Conservation (phyloP, 1,140 invertebrate species). For the Drosophila bifasciata region DNA sequence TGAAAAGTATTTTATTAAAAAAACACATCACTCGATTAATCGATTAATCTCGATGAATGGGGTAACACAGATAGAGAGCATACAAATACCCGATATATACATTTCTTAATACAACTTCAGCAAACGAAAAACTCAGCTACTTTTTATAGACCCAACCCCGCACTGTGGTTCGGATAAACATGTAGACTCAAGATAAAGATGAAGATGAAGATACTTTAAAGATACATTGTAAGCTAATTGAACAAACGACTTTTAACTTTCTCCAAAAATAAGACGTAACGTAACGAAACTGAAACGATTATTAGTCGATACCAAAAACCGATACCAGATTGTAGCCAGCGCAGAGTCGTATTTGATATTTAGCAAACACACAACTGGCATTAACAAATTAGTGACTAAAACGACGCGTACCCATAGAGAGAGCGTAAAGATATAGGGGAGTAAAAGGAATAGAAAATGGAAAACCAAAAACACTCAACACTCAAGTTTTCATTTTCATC, state of each 20-base stretch:
- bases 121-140: constrained; percentile 50
- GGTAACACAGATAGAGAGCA: constrained; percentile 18
- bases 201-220: constrained; percentile 67
- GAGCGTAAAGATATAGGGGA: constrained; percentile 12
- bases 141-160: constrained; percentile 47
- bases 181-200: constrained; percentile 31
- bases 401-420: constrained; percentile 28
- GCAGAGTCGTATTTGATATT: constrained; percentile 60
- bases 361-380: constrained; percentile 54
- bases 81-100: constrained; percentile 27
- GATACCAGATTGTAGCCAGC: constrained; percentile 61
- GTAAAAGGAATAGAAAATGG: constrained; percentile 28
- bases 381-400: constrained; percentile 62
- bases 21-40: constrained; percentile 31
- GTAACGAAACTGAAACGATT: constrained; percentile 26
- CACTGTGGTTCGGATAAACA: constrained; percentile 32
- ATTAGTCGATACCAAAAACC: constrained; percentile 43
- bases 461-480: constrained; percentile 36
- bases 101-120: constrained; percentile 65
- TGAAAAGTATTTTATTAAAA: constrained; percentile 66
- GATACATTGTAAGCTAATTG: constrained; percentile 58
- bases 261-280: constrained; percentile 60
- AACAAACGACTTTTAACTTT: constrained; percentile 76
- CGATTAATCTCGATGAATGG: background rate
- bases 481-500: constrained; percentile 75